phyloP scores from a whole-genome alignment of 2,888 invertebrate species.

The Drosophila acutilabella region DNA sequence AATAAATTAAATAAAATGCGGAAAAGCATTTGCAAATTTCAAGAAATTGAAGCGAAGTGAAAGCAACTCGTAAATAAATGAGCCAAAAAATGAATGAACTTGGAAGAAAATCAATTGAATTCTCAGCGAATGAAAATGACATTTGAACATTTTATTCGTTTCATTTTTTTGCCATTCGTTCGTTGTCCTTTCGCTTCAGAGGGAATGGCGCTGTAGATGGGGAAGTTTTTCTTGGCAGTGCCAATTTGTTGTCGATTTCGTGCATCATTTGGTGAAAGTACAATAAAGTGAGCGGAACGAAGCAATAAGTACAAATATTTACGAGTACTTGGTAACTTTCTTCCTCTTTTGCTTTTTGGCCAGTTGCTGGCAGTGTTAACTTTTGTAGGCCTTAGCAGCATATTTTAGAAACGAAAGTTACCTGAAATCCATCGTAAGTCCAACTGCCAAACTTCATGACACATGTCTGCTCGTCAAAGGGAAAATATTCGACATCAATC shows the following conservation, averaged over 20 bases:
- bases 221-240: constrained; percentile 12
- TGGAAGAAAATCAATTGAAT: constrained; percentile 16
- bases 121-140: constrained; percentile 10
- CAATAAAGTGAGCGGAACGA: constrained; percentile 21
- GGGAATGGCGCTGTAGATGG: background rate
- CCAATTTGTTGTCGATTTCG: constrained; percentile 36
- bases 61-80: constrained; percentile 5
- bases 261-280: constrained; percentile 26
- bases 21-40: constrained; percentile 7
- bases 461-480: constrained; percentile 94
- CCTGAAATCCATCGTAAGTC: constrained; percentile 94
- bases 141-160: constrained; percentile 9
- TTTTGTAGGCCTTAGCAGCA: background rate
- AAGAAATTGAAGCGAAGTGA: background rate
- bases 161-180: too few species aligned
- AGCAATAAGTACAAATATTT: constrained; percentile 5
- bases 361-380: background rate
- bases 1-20: background rate
- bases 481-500: constrained; percentile 94
- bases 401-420: constrained; percentile 76
- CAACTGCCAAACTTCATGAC: constrained; percentile 94
- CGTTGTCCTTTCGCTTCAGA: background rate
- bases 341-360: background rate
- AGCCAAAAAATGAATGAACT: background rate
- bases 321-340: constrained; percentile 8